Percentiles rank a stretch among this genome's conserved stretches.
phyloP scores from a whole-genome alignment of 1,140 invertebrate species.

The Aporrectodea caliginosa region DNA sequence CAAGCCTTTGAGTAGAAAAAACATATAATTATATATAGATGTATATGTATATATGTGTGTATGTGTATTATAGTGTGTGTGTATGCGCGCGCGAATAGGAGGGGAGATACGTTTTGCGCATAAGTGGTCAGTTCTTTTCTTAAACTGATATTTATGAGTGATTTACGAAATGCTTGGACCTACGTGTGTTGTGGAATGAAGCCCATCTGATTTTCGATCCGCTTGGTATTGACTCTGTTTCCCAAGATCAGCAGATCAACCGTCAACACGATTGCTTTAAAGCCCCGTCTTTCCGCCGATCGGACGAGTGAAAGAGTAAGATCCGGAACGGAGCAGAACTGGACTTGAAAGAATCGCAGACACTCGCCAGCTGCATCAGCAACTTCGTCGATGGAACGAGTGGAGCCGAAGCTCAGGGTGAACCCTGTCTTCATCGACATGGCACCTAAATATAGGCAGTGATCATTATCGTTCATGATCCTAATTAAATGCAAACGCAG shows the following conservation, averaged over 20 bases:
- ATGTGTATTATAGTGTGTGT: neutral
- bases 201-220: neutral
- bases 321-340: neutral
- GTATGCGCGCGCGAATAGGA: neutral
- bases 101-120: neutral
- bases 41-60: too few relatives aligned
- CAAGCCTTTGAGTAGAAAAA: too few relatives aligned
- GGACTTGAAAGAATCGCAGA: neutral
- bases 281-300: neutral
- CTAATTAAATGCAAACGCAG: too few relatives aligned
- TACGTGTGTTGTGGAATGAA: neutral
- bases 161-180: neutral
- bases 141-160: neutral
- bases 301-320: neutral
- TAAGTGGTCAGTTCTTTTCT: neutral
- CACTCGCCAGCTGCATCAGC: neutral
- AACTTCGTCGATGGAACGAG: neutral
- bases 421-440: neutral
- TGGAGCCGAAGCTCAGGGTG: neutral
- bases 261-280: neutral
- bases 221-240: neutral
- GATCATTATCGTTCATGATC: too few relatives aligned
- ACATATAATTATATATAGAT: too few relatives aligned
- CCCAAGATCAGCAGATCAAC: neutral
- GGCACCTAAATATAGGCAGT: too few relatives aligned